Conservation (phyloP, 2,888 invertebrate species). For the Orthosia gothica region DNA sequence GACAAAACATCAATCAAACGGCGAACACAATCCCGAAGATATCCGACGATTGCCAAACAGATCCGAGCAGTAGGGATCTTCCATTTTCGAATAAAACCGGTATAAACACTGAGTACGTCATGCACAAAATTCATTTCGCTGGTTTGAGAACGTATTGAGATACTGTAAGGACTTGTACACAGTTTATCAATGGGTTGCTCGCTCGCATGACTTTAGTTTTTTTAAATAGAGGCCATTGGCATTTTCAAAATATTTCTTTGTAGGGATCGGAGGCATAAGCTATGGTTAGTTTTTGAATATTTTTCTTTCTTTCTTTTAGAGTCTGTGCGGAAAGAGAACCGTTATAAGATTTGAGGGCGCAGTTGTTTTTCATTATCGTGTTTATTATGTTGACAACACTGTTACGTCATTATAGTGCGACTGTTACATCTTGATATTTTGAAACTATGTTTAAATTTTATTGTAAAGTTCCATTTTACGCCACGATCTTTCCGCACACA, state of each 20-base stretch:
- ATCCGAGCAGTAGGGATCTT: slow-evolving; percentile 41
- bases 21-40: slow-evolving; percentile 49
- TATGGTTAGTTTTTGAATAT: not conserved
- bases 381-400: no score
- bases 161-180: slow-evolving; percentile 38
- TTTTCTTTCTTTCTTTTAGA: no score
- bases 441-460: no score
- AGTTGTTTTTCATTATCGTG: no score
- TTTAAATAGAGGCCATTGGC: not conserved
- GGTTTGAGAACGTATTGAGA: slow-evolving; percentile 10
- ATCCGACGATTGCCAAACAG: slow-evolving; percentile 42
- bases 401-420: no score
- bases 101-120: slow-evolving; percentile 53
- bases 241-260: not conserved
- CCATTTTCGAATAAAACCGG: slow-evolving; percentile 48
- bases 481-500: no score
- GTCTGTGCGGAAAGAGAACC: no score
- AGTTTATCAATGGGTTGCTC: slow-evolving; percentile 23
- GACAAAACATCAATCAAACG: slow-evolving; percentile 61
- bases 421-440: no score
- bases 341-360: no score
- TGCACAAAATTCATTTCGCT: slow-evolving; percentile 56
- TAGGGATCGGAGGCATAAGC: not conserved
- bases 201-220: not conserved
- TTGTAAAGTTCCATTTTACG: no score